Base-by-base conservation (phyloP, 2,113 vertebrate species). In the Leptosomus discolor region DNA sequence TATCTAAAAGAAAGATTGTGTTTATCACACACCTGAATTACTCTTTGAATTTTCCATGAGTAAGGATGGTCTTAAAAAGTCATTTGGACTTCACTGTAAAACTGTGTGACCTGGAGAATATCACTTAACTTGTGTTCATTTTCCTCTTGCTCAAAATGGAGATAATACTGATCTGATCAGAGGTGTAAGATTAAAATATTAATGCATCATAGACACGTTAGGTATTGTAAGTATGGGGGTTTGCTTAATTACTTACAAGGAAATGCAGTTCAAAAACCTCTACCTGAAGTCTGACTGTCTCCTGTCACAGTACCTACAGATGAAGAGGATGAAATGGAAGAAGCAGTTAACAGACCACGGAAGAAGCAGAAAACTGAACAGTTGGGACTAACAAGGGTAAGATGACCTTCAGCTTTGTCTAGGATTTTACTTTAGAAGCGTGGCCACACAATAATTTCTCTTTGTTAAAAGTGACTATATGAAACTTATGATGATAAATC, bases 361-460 rank as follows among this genome's bases (percentile, higher is more conserved):
- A 99, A 99, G 97, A 99, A 99, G 84, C 99, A 99, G 98, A 99
- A 99, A 98, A 99, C 99, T 4, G 99, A 99, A 65, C 99, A 99
- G 88, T 65, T 99, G 54, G 99, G 99, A 50, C 97, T 99, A 53
- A 99, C 99, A 36, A 98, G 99, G 96, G 99, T 99, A 96, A 97
- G 97, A 84, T 43, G 37, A 88, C n/a, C 43, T 85, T 29, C 39
- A 27, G 13, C 5, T 80, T 86, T 82, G 32, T 46, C 56, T 43
- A 76, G 50, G 57, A 85, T 8, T 91, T 90, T 45, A 39, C 27
- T 80, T 83, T 5, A 32, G 23, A 88, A 71, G 9, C 24, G 29
- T 45, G 39, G 17, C 46, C 20, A 60, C 41, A 50, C 14, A 11
- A 76, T 45, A 39, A 76, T 85, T 76, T 78, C 9, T 70, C 17